These are phyloP conservation scores for Aramus guarauna DNA, from an alignment of 2,113 vertebrate species.

Conservation along the genomic window DNA sequence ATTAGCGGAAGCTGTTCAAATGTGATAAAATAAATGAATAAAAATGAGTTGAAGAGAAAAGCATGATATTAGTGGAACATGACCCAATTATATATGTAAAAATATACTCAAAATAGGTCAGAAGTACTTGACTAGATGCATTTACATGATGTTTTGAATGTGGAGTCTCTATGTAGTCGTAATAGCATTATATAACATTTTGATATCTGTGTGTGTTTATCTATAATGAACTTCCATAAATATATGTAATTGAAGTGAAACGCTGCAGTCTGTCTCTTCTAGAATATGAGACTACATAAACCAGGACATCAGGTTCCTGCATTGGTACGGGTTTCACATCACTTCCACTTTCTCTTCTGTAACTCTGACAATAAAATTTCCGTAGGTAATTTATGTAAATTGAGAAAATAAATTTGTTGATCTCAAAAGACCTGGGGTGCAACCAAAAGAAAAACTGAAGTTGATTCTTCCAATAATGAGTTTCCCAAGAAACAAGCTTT, in stretches of 20 bases:
- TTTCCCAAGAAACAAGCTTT: not conserved
- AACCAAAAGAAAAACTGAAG: not conserved
- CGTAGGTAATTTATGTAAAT: not conserved
- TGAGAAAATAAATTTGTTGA: not conserved
- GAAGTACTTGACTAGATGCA: constrained; percentile 24
- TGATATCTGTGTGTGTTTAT: not conserved
- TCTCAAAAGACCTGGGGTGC: not conserved
- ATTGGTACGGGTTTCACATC: not conserved
- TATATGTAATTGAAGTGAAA: not conserved
- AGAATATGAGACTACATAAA: not conserved
- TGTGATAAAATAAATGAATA: constrained; percentile 69
- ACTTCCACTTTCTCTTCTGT: not conserved
- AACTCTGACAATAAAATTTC: not conserved
- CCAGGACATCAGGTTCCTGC: not conserved
- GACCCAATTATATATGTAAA: constrained; percentile 62
- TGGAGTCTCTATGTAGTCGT: not conserved
- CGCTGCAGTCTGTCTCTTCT: not conserved
- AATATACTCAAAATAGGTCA: constrained; percentile 51
- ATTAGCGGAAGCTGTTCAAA: constrained; percentile 58
- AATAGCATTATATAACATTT: constrained; percentile 15
- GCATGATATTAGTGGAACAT: constrained; percentile 29
- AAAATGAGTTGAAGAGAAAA: constrained; percentile 49
- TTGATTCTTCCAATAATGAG: not conserved
- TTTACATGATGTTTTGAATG: constrained; percentile 44
- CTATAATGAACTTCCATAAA: not conserved